Percentiles rank a stretch among this genome's conserved stretches.
Conservation (phyloP, 2,888 invertebrate genomes). For the Pteria penguin region DNA sequence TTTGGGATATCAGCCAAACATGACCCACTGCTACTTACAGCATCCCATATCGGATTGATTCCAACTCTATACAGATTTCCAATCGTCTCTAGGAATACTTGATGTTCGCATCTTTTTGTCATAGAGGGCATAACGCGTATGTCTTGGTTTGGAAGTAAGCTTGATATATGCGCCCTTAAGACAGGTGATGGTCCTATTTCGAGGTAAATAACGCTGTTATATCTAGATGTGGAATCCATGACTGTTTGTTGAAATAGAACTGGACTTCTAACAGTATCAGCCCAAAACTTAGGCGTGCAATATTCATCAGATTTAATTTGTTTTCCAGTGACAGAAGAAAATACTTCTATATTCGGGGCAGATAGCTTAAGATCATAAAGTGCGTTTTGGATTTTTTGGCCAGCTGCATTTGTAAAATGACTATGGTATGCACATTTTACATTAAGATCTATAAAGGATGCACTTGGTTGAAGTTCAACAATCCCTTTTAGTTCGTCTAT, state of each 20-base stretch:
- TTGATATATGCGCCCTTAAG: slow-evolving; percentile 17
- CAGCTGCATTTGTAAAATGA: slow-evolving; percentile 52
- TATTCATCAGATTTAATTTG: neutral
- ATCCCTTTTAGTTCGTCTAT: slow-evolving; percentile 35
- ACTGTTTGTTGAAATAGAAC: slow-evolving; percentile 30
- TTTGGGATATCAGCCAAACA: neutral
- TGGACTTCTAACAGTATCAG: slow-evolving; percentile 18
- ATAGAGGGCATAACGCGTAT: slow-evolving; percentile 20
- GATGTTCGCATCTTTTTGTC: neutral
- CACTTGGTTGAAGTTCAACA: slow-evolving; percentile 13
- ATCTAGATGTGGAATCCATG: neutral
- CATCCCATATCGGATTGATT: slow-evolving; percentile 14
- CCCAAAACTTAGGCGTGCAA: slow-evolving; percentile 16
- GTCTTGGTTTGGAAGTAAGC: slow-evolving; percentile 4
- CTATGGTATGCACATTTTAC: slow-evolving; percentile 69
- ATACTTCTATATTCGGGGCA: neutral
- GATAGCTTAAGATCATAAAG: neutral
- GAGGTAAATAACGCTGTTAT: slow-evolving; percentile 12
- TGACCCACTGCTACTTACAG: neutral
- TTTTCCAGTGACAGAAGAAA: slow-evolving; percentile 34
- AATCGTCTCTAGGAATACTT: neutral
- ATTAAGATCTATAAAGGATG: slow-evolving; percentile 39
- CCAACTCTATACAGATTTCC: slow-evolving; percentile 14
- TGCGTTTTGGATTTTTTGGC: slow-evolving; percentile 40
- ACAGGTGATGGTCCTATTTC: slow-evolving; percentile 42